These are phyloP conservation scores for Montifringilla adamsi DNA, from an alignment of 2,113 vertebrate species.

Conservation along the genomic window DNA sequence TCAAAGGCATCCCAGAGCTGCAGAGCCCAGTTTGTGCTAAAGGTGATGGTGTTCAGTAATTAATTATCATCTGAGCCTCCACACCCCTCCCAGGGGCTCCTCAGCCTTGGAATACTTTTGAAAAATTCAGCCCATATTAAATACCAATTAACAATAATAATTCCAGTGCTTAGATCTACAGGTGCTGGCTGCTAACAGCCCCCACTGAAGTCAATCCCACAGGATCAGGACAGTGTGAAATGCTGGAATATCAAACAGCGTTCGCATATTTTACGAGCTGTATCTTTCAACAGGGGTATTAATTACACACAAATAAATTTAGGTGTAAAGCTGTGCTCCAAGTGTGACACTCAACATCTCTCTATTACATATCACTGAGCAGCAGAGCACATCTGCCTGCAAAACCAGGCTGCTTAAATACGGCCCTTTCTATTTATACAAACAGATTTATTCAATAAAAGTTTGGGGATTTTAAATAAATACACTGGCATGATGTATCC, in stretches of 20 bases:
- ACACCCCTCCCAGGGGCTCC: neutral
- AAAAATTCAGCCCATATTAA: conserved; percentile 12
- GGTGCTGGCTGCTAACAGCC: conserved; percentile 4
- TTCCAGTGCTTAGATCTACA: conserved; percentile 29
- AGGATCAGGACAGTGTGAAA: conserved; percentile 5
- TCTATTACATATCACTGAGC: neutral
- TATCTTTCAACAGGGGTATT: conserved; percentile 9
- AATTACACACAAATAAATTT: conserved; percentile 27
- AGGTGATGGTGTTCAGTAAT: neutral
- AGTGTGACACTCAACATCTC: neutral
- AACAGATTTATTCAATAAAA: conserved; percentile 48
- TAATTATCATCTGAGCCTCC: neutral
- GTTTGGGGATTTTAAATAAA: conserved; percentile 42
- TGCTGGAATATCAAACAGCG: neutral
- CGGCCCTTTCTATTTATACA: neutral
- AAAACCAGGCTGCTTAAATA: neutral
- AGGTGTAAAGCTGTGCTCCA: neutral
- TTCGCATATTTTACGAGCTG: neutral
- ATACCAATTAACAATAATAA: conserved; percentile 24
- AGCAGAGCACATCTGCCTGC: neutral
- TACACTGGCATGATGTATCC: conserved; percentile 2
- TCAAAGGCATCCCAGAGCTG: neutral
- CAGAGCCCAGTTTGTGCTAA: neutral
- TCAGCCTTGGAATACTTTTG: neutral
- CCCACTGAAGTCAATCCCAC: conserved; percentile 15